phyloP scores from a whole-genome alignment of 2,113 vertebrate genomes.

The Dromaius novaehollandiae region DNA sequence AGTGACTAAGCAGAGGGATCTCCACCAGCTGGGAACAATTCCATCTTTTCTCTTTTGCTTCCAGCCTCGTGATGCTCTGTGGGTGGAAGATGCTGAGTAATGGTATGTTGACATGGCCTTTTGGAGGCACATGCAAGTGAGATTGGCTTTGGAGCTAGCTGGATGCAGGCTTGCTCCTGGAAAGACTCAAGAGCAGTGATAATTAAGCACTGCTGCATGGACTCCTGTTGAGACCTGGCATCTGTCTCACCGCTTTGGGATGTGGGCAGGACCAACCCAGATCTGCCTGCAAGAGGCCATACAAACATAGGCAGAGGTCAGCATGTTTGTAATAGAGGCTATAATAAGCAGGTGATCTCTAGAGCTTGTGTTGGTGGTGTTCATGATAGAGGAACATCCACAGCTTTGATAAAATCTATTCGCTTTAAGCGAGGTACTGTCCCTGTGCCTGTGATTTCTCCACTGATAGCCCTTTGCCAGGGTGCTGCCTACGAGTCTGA shows the following conservation, averaged over 20 bases:
- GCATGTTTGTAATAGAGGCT: background rate
- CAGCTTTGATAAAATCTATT: background rate
- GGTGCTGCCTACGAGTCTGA: background rate
- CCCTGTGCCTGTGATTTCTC: background rate
- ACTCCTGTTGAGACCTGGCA: background rate
- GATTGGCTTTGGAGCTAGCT: background rate
- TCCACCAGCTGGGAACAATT: background rate
- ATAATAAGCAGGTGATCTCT: background rate
- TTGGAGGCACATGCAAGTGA: background rate
- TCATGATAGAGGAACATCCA: background rate
- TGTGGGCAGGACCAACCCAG: background rate
- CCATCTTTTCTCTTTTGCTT: background rate
- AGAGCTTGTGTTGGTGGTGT: background rate
- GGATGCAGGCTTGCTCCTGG: background rate
- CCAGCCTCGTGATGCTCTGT: background rate
- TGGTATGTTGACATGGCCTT: fast-evolving
- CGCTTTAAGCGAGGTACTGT: background rate
- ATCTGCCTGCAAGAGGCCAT: background rate
- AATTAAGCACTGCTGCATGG: background rate
- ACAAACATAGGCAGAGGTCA: background rate
- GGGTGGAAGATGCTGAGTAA: background rate
- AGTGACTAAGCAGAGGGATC: background rate
- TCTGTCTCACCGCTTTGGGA: background rate
- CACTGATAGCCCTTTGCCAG: background rate
- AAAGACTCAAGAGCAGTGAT: background rate